A percentile compares a stretch with the other conserved stretches of the same genome.
Evolutionary conservation across 2,797 vertebrate species (phyloP).

Genomic region (Eospalax fontanierii): DNA sequence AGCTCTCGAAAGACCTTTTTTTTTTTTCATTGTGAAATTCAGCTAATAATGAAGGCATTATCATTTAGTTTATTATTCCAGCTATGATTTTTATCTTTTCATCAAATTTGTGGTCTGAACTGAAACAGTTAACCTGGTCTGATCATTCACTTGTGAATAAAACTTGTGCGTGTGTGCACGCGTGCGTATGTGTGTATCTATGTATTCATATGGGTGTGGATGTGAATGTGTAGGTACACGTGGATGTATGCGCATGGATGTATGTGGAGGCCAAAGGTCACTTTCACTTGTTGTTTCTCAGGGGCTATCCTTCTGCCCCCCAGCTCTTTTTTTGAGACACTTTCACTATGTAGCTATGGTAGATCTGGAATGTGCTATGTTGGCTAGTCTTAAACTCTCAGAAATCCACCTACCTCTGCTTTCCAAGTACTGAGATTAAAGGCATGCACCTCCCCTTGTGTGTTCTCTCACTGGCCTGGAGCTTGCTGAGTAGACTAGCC

Average conservation of each 20-base stretch:
- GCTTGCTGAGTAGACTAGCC: background rate
- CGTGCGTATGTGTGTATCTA: background rate
- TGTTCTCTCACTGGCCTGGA: background rate
- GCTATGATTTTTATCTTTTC: background rate
- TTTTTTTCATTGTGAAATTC: slow-evolving; percentile 13
- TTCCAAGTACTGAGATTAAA: too few relatives aligned
- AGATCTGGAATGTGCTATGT: background rate
- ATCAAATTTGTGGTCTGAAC: background rate
- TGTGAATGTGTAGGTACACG: too few relatives aligned
- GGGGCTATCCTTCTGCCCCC: too few relatives aligned
- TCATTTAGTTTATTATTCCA: background rate
- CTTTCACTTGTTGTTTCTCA: background rate
- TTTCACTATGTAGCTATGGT: background rate
- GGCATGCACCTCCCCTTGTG: too few relatives aligned
- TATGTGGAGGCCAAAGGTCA: background rate
- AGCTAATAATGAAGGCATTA: background rate
- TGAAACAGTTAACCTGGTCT: slow-evolving; percentile 31
- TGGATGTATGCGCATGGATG: too few relatives aligned
- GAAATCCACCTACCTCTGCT: too few relatives aligned
- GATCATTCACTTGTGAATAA: slow-evolving; percentile 17
- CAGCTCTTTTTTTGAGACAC: background rate
- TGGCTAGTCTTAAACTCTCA: too few relatives aligned
- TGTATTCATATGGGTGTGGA: too few relatives aligned
- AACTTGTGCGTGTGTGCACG: background rate
- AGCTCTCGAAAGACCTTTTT: background rate